These are phyloP conservation scores for mouse (Mus musculus) DNA, from an alignment of 2,113 vertebrate species.

Conservation along the genomic window DNA sequence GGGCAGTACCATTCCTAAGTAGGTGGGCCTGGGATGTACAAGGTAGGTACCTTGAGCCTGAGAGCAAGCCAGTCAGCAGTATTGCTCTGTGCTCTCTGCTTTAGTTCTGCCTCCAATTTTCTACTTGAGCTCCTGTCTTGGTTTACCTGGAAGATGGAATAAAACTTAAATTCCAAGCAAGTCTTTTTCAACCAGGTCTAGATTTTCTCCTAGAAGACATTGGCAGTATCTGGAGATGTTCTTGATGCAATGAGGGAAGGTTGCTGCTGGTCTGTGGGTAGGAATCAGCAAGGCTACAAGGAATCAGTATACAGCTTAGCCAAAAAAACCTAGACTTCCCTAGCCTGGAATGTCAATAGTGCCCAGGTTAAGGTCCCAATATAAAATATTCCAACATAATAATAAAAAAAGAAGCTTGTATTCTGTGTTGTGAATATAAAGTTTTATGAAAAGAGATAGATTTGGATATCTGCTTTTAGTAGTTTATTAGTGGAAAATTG, in stretches of 20 bases:
- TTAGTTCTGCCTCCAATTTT: neutral
- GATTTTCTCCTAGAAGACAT: neutral
- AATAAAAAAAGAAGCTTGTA: neutral
- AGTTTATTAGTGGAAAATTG: neutral
- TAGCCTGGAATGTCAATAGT: neutral
- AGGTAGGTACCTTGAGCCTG: neutral
- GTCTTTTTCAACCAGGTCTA: neutral
- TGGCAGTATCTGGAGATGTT: neutral
- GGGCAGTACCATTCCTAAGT: too few relatives aligned
- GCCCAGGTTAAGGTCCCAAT: neutral
- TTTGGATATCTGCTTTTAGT: neutral
- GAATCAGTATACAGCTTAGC: neutral
- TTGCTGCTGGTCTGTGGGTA: neutral
- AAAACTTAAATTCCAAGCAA: neutral
- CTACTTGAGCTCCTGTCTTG: neutral
- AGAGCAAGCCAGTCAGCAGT: neutral
- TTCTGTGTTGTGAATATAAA: neutral
- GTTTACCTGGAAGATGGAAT: neutral
- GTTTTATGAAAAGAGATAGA: neutral
- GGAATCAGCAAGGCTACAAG: neutral
- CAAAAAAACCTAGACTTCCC: neutral
- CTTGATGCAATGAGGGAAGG: neutral
- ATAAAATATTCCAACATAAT: neutral
- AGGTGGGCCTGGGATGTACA: neutral
- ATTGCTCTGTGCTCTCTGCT: neutral